These are phyloP conservation scores for Drosophila yooni DNA, from an alignment of 2,888 invertebrate species.

Conservation along the genomic window DNA sequence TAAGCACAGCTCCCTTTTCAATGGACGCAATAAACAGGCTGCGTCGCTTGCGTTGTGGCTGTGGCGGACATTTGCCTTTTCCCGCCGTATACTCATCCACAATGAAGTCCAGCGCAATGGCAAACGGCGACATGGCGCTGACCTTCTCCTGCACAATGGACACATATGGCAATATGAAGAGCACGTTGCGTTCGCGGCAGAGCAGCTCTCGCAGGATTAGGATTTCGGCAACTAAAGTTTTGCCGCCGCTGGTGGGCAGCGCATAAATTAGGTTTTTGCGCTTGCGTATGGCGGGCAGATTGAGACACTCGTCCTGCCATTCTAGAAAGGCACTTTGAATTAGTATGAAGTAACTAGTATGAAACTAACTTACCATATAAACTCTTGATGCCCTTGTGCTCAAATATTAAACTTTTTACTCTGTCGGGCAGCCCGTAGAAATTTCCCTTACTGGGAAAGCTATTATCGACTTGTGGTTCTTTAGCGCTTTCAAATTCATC, in stretches of 20 bases:
- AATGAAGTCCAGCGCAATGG: slow-evolving; percentile 93
- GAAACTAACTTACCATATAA: slow-evolving; percentile 89
- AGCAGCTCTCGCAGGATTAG: slow-evolving; percentile 94
- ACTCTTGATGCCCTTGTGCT: slow-evolving; percentile 91
- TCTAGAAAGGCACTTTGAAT: slow-evolving; percentile 86
- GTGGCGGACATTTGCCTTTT: slow-evolving; percentile 95
- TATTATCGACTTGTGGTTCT: slow-evolving; percentile 31
- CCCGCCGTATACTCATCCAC: slow-evolving; percentile 98
- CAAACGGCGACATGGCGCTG: slow-evolving; percentile 91
- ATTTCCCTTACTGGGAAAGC: slow-evolving; percentile 84
- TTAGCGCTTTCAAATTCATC: slow-evolving; percentile 47
- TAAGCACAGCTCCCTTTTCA: slow-evolving; percentile 94
- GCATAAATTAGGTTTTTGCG: slow-evolving; percentile 95
- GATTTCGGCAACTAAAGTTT: slow-evolving; percentile 98
- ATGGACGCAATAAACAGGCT: slow-evolving; percentile 96
- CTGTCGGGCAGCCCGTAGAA: slow-evolving; percentile 93
- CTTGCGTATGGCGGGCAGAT: slow-evolving; percentile 89
- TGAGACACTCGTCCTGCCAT: slow-evolving; percentile 97
- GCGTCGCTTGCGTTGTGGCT: slow-evolving; percentile 90
- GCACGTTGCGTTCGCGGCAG: slow-evolving; percentile 91
- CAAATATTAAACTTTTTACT: slow-evolving; percentile 89
- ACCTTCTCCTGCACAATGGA: slow-evolving; percentile 98
- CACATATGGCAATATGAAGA: slow-evolving; percentile 97
- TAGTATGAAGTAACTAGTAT: not conserved
- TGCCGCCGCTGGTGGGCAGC: slow-evolving; percentile 98